Evolutionary conservation across 1,140 invertebrate genomes (phyloP), one percentile per base, ranked within the genome.

Genomic region (Hestina assimilis): DNA sequence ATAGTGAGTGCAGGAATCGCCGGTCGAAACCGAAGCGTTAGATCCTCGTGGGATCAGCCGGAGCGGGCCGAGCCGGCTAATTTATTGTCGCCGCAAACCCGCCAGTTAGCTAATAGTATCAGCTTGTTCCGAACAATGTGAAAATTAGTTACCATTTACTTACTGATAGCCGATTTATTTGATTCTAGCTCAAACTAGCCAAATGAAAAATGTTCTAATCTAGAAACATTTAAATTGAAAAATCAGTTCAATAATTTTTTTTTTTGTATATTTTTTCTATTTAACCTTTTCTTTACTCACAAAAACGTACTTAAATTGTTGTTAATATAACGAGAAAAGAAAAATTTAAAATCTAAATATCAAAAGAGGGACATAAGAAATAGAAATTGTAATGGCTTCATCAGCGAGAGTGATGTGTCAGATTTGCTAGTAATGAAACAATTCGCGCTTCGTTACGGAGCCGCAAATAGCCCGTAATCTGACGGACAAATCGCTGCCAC

Each of bases 391-490:
- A 43, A 53, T 31, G 28, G 40, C 26, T 53, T 31, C 26, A 43
- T 43, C 38, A 23, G 26, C 17, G 8, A 45, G 55, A 61, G 42
- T 63, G 29, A 63, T 57, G 54, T 24, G 42, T 41, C 55, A 63
- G 54, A 63, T 63, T 63, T 53, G 48, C 47, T 42, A 38, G 54
- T 57, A 53, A 63, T 57, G 60, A 57, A 63, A 63, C 48, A 57
- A 63, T 63, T 63, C 53, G 60, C 42, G 45, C 54, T 42, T 48
- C 17, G 45, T 29, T 48, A 15, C n/a, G 26, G 12, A 33, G 45
- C 45, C 45, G 29, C 53, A 62, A 62, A 62, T 62, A 50, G 59
- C 40, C 28, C 26, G 59, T 57, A 63, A 63, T 63, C 60, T 53
- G 54, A 46, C 56, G 60, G 59, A 63, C 60, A 63, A 58, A 58